These are phyloP conservation scores for Mnemiopsis leidyi DNA, from an alignment of 37 sponge, comb jelly and placozoan species.

Conservation along the genomic window DNA sequence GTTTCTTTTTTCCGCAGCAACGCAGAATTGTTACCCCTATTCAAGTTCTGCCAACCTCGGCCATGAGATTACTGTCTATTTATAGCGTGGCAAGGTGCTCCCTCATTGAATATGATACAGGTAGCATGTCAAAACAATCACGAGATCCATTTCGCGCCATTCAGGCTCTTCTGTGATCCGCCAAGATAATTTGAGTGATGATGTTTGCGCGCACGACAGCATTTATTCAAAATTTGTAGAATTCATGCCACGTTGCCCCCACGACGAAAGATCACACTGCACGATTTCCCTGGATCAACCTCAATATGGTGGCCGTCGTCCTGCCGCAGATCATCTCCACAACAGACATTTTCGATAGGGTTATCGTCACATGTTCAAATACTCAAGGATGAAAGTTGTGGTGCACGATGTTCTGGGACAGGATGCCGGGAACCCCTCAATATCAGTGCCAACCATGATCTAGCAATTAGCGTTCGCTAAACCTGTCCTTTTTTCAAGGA, in stretches of 20 bases:
- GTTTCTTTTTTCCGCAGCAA: no score
- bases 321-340: no score
- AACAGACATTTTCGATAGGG: no score
- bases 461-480: background rate
- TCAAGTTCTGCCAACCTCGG: no score
- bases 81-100: background rate
- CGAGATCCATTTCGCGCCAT: background rate
- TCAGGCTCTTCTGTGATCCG: background rate
- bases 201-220: background rate
- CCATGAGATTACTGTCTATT: background rate
- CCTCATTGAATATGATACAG: background rate
- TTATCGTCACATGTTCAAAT: no score
- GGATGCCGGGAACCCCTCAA: no score
- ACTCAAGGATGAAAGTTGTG: no score
- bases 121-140: background rate
- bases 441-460: background rate
- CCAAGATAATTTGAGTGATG: background rate
- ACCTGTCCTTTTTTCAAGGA: constrained; percentile 5
- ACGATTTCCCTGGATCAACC: background rate
- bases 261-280: background rate
- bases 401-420: no score
- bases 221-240: background rate
- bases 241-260: constrained; percentile 14
- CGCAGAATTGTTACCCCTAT: no score
- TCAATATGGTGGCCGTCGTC: no score